Conservation (phyloP, 1,140 invertebrate genomes). For the Rhynchophorus ferrugineus region DNA sequence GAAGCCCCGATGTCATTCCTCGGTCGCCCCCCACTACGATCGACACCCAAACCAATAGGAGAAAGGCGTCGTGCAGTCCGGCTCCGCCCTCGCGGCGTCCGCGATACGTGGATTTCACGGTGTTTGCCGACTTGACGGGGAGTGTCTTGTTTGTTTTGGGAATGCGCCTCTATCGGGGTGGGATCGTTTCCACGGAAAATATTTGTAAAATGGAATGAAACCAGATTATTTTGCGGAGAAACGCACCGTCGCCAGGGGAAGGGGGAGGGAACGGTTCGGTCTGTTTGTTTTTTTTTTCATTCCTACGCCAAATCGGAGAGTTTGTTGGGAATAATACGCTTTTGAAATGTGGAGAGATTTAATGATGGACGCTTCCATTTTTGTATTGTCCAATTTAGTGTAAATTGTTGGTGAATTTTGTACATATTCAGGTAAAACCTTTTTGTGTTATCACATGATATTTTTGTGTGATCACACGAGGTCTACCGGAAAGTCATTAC, state of each 20-base stretch:
- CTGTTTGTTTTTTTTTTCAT: neutral
- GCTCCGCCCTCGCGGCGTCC: neutral
- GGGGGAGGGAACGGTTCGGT: neutral
- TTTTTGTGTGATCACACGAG: no score
- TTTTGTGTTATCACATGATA: no score
- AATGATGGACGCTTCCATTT: neutral
- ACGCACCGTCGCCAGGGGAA: neutral
- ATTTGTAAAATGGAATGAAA: neutral
- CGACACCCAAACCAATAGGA: no score
- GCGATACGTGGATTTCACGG: constrained; percentile 4
- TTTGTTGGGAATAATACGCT: neutral
- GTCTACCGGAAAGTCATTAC: no score
- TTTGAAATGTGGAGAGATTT: neutral
- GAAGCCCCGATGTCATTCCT: no score
- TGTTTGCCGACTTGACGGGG: constrained; percentile 1
- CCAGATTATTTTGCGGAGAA: no score
- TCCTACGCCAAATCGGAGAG: neutral
- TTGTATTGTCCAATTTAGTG: neutral
- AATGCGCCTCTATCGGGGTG: constrained; percentile 27
- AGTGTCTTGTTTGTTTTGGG: constrained; percentile 31
- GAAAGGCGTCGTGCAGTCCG: neutral
- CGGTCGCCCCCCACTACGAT: no score
- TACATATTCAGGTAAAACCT: no score
- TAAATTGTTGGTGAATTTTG: no score
- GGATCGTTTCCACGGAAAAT: constrained; percentile 2